phyloP scores from a whole-genome alignment of 1,140 invertebrate species.

The Drosophila sp. region DNA sequence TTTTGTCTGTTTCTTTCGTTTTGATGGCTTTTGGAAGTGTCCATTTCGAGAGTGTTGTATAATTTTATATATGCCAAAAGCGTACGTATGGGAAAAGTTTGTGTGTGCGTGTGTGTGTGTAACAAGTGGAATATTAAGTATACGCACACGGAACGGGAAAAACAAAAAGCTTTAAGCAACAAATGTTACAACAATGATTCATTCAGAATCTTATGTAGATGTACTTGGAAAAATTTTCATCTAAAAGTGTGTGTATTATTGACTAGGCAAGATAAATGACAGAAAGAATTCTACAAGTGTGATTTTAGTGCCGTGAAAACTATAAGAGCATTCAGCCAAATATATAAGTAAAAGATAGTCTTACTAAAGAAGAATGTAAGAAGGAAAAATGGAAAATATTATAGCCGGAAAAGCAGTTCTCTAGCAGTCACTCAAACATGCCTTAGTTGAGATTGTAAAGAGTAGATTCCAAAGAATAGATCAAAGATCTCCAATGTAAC shows the following conservation, averaged over 20 bases:
- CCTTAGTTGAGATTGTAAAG: no score
- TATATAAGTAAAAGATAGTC: neutral
- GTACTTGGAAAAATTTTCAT: neutral
- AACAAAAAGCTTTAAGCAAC: conserved; percentile 26
- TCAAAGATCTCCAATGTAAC: neutral
- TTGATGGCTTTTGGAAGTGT: conserved; percentile 49
- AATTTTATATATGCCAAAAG: conserved; percentile 47
- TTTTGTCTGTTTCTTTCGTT: conserved; percentile 24
- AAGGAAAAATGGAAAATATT: neutral
- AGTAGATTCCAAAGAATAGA: no score
- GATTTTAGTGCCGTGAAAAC: neutral
- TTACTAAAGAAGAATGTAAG: neutral
- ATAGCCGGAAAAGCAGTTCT: no score
- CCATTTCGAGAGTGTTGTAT: conserved; percentile 50
- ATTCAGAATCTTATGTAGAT: conserved; percentile 3
- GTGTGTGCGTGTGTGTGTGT: conserved; percentile 7
- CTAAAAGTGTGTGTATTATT: neutral
- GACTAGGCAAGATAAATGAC: neutral
- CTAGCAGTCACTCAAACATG: no score
- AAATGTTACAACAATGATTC: conserved; percentile 1
- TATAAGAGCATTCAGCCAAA: neutral
- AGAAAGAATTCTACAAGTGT: neutral
- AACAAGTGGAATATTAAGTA: conserved; percentile 68
- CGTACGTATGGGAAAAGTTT: conserved; percentile 29
- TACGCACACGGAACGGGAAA: neutral